Percentiles rank a stretch among this genome's conserved stretches.
These are phyloP conservation scores for Meriones psammophilus DNA, from an alignment of 2,797 vertebrate genomes.

Conservation along the genomic window DNA sequence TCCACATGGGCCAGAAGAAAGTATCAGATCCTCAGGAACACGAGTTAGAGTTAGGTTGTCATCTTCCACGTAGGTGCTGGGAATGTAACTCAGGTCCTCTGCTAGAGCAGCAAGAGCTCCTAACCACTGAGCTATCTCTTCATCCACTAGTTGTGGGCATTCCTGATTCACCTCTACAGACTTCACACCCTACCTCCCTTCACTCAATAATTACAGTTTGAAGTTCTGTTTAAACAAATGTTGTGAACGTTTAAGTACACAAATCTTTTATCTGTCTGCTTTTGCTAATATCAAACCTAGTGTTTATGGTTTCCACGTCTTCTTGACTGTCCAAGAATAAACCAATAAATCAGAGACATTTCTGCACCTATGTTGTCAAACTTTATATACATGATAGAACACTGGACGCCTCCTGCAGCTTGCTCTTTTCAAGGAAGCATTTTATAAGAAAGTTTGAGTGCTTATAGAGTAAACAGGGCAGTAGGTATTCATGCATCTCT, in stretches of 20 bases:
- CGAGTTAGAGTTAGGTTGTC: not conserved
- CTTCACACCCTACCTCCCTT: too few species aligned
- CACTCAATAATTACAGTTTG: too few species aligned
- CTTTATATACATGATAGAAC: not conserved
- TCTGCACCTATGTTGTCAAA: slow-evolving; percentile 33
- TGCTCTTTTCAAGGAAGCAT: slow-evolving; percentile 16
- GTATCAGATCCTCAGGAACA: not conserved
- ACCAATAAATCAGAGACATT: slow-evolving; percentile 12
- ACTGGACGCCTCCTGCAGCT: slow-evolving; percentile 6
- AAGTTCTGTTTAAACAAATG: too few species aligned
- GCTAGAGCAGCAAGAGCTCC: too few species aligned
- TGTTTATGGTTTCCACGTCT: not conserved
- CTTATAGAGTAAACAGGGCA: not conserved
- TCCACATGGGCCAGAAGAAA: not conserved
- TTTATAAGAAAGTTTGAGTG: not conserved
- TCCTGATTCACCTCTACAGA: too few species aligned
- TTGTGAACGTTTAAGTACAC: too few species aligned
- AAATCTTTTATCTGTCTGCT: too few species aligned
- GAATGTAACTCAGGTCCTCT: too few species aligned
- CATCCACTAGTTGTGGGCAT: too few species aligned
- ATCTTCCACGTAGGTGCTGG: too few species aligned
- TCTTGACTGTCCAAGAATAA: not conserved
- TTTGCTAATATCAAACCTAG: not conserved
- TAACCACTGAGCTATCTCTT: too few species aligned
- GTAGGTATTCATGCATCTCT: not conserved